A percentile compares a stretch with the other conserved stretches of the same genome.
These are phyloP conservation scores for Drosophila aldrichi DNA, from an alignment of 2,888 invertebrate genomes.

Conservation along the genomic window DNA sequence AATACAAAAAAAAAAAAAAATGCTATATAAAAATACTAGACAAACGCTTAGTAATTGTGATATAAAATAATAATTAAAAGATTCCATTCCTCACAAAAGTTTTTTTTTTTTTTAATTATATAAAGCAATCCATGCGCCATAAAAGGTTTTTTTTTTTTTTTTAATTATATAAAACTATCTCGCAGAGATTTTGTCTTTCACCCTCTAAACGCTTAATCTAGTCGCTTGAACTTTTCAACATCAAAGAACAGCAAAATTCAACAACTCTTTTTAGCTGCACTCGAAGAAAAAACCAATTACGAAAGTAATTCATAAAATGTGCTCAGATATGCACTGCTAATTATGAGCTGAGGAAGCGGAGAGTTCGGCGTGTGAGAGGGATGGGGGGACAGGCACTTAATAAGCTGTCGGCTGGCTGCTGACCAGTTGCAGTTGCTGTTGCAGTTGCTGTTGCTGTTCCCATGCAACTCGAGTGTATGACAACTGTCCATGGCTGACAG, in stretches of 20 bases:
- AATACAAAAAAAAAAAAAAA: neutral
- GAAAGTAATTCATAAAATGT: slow-evolving; percentile 51
- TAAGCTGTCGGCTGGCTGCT: slow-evolving; percentile 43
- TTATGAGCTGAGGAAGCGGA: slow-evolving; percentile 22
- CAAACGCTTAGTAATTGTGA: neutral
- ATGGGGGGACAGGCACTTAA: slow-evolving; percentile 30
- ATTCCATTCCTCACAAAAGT: neutral
- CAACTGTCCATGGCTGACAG: slow-evolving; percentile 65
- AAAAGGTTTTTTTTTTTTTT: neutral
- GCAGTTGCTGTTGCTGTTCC: slow-evolving; percentile 40
- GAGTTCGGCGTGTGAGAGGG: neutral
- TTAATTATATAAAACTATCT: neutral
- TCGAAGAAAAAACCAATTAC: slow-evolving; percentile 44
- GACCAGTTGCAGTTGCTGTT: slow-evolving; percentile 42
- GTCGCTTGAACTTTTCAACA: slow-evolving; percentile 24
- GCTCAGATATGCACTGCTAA: slow-evolving; percentile 47
- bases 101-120: no score
- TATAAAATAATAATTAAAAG: neutral
- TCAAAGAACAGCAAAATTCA: slow-evolving; percentile 8
- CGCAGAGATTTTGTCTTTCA: neutral
- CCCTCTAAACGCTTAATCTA: slow-evolving; percentile 2
- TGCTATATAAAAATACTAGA: neutral
- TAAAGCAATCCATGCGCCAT: no score
- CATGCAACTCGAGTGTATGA: slow-evolving; percentile 43
- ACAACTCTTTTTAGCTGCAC: slow-evolving; percentile 31